Evolutionary conservation across 2,113 vertebrate species (phyloP).

Genomic region (Capreolus pygargus): DNA sequence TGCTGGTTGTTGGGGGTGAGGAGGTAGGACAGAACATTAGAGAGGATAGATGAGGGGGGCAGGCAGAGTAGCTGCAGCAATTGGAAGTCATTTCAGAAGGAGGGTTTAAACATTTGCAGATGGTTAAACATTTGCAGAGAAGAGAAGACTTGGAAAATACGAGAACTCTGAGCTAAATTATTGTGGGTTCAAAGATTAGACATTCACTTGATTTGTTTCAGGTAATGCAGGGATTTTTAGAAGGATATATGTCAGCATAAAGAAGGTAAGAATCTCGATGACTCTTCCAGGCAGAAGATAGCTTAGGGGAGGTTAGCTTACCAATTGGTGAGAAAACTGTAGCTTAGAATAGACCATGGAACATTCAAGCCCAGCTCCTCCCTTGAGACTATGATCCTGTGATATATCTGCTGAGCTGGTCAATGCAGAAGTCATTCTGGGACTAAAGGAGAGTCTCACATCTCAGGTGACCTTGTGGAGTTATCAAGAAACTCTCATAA

Average conservation of each 20-base stretch:
- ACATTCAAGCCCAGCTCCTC: background rate
- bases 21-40: background rate
- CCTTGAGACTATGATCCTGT: background rate
- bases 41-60: too few species aligned
- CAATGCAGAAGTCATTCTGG: background rate
- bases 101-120: background rate
- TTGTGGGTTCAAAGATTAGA: background rate
- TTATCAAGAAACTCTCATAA: background rate
- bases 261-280: background rate
- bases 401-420: background rate
- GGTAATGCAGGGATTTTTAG: background rate
- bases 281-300: background rate
- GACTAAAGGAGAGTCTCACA: background rate
- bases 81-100: background rate
- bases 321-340: background rate
- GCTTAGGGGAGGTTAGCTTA: background rate
- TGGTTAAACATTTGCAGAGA: background rate
- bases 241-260: background rate
- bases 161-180: background rate
- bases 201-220: background rate
- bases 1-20: background rate
- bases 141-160: background rate
- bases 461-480: background rate
- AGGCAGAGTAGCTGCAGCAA: background rate
- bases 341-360: background rate